Percentiles rank a stretch among this genome's conserved stretches.
phyloP scores from a whole-genome alignment of 1,140 invertebrate genomes.

The Oryzaephilus surinamensis region DNA sequence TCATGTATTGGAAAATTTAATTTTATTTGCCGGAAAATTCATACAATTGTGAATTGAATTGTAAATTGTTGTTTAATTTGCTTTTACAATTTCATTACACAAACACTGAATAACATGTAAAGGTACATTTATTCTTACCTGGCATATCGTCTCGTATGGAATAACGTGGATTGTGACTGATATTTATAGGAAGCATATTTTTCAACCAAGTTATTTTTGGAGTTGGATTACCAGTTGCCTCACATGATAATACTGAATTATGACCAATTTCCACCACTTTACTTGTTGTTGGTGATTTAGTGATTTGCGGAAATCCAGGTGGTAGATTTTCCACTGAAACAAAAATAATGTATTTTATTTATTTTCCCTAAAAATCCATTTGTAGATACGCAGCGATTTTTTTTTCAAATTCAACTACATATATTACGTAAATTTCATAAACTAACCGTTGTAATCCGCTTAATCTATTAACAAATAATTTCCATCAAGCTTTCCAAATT shows the following conservation, averaged over 20 bases:
- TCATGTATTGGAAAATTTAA: too few relatives aligned
- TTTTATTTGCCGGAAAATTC: too few relatives aligned
- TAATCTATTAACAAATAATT: slow-evolving; percentile 24
- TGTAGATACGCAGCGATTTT: neutral
- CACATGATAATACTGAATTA: slow-evolving; percentile 76
- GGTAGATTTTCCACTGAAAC: slow-evolving; percentile 76
- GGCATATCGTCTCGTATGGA: slow-evolving; percentile 64
- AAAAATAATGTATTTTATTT: slow-evolving; percentile 29
- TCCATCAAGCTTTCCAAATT: slow-evolving; percentile 7
- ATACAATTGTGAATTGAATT: too few relatives aligned
- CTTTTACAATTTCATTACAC: too few relatives aligned
- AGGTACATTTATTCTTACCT: slow-evolving; percentile 48
- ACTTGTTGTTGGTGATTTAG: slow-evolving; percentile 66
- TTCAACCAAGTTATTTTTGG: slow-evolving; percentile 88
- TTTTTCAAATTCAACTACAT: neutral
- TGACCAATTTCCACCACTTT: slow-evolving; percentile 95
- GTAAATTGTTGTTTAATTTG: too few relatives aligned
- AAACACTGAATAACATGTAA: slow-evolving; percentile 4
- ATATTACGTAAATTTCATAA: slow-evolving; percentile 9
- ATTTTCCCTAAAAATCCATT: too few relatives aligned
- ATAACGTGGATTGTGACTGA: slow-evolving; percentile 72
- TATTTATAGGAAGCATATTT: slow-evolving; percentile 75
- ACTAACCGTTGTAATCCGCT: slow-evolving; percentile 12
- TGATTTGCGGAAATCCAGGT: slow-evolving; percentile 82
- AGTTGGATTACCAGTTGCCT: slow-evolving; percentile 72